Percentiles rank a stretch among this genome's conserved stretches.
Conservation (phyloP, 2,113 vertebrate species). For the Burhinus bistriatus region DNA sequence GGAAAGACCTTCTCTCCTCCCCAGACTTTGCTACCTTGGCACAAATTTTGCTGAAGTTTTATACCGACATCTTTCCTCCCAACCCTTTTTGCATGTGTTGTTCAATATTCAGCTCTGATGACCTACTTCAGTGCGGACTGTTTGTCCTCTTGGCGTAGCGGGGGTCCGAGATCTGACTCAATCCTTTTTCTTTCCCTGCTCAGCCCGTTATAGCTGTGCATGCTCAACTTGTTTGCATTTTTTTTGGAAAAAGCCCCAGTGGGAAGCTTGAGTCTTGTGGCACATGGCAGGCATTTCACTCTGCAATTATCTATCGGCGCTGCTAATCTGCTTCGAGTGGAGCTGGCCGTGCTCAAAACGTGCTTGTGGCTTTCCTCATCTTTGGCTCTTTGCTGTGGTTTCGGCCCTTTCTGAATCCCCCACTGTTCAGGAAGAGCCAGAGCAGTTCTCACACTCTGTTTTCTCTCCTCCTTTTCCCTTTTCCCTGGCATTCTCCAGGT, state of each 20-base stretch:
- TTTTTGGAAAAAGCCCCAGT: not conserved
- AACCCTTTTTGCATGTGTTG: rapidly evolving
- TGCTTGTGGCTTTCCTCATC: not conserved
- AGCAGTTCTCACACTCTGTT: not conserved
- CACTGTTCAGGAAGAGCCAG: not conserved
- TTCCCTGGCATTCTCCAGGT: not conserved
- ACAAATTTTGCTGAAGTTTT: not conserved
- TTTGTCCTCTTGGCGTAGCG: rapidly evolving
- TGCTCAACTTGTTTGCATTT: not conserved
- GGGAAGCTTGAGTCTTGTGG: not conserved
- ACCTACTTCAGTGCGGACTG: rapidly evolving
- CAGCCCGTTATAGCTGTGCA: not conserved
- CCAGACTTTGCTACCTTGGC: not conserved
- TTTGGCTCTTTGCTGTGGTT: conserved; percentile 5
- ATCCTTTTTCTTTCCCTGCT: not conserved
- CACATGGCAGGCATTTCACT: not conserved
- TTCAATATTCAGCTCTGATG: not conserved
- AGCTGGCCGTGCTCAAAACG: not conserved
- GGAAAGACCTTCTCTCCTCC: not conserved
- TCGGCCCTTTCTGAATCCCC: not conserved
- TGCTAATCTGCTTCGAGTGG: not conserved
- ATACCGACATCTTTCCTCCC: not conserved
- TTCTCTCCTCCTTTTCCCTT: not conserved
- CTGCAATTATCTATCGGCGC: not conserved
- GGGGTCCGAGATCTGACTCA: not conserved